Base-by-base conservation (phyloP, 2,113 vertebrate genomes). In the Gnathonemus echidnorhynchus region DNA sequence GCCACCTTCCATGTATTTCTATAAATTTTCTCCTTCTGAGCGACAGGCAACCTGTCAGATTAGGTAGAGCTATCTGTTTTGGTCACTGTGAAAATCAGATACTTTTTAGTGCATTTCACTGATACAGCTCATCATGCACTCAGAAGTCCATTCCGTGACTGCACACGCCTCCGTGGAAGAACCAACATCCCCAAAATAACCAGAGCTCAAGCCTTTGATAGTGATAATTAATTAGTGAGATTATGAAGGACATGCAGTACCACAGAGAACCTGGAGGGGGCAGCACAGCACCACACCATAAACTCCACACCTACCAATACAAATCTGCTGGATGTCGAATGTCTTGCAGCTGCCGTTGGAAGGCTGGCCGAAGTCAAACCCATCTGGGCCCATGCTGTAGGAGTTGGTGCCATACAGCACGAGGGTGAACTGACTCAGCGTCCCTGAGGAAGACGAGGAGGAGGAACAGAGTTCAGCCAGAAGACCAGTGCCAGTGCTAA, bases 311-410 rank as follows among this genome's bases (percentile, higher is more conserved):
- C 98, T 93, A 99, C 98, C 98, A 90, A 99, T 98, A 0, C 98
- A 99, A 92, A 98, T 96, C 95, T 99, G 98, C 94, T 98, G 96
- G 11, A 97, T 95, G 0, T 98, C 97, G 49, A 97, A 96, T 1
- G 97, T 99, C 95, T 98, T 98, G 96, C 98, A 99, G 95, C 98
- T 98, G 0, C 96, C 97, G 95, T 97, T 98, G 91, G 98, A 98
- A 0, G 97, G 95, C 24, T 97, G 95, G 46, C 95, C 94, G 90
- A 97, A 96, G 88, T 97, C 95, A 3, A 94, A 93, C 0, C 95
- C 94, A 6, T 95, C 95, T 8, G 97, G 96, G 93, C 95, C 96
- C 88, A 95, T 27, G 39, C 92, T 92, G 86, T 92, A 95, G 0
- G 96, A 92, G 45, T 97, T 97, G 0, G 97, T 98, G 17, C 98